These are phyloP conservation scores for Ovibos moschatus DNA, from an alignment of 2,113 vertebrate species.

Conservation along the genomic window DNA sequence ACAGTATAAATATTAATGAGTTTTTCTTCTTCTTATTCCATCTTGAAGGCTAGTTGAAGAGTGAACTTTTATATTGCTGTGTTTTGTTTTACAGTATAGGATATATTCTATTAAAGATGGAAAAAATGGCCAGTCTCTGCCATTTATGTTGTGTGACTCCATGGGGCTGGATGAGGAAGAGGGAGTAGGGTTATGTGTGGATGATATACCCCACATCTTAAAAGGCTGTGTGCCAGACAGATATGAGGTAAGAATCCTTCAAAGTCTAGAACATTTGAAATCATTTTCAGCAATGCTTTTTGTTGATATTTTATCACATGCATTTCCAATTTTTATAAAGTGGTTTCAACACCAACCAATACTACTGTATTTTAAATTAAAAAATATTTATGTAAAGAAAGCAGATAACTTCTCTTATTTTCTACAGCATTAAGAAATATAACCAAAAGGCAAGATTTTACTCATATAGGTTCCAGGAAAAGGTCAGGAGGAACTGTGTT, in stretches of 20 bases:
- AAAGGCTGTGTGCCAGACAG: conserved; percentile 42
- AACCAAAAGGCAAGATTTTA: not conserved
- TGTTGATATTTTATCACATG: not conserved
- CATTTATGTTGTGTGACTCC: conserved; percentile 49
- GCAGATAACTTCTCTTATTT: not conserved
- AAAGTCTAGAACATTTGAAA: not conserved
- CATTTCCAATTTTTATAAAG: not conserved
- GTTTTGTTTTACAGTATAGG: conserved; percentile 35
- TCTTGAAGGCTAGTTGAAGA: not conserved
- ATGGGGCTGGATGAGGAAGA: conserved; percentile 46
- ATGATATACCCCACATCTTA: conserved; percentile 40
- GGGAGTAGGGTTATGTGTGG: not conserved
- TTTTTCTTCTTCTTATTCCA: not conserved
- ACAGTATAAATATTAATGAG: not conserved
- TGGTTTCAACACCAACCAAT: not conserved
- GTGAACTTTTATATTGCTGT: not conserved
- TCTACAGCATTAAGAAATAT: not conserved
- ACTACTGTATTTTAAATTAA: not conserved
- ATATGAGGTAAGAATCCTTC: conserved; percentile 40
- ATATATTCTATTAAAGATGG: conserved; percentile 34
- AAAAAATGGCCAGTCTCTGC: not conserved
- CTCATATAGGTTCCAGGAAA: not conserved
- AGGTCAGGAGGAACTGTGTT: not conserved
- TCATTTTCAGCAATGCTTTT: not conserved
- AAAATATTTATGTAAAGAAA: not conserved